Base-by-base conservation (phyloP, 1,140 invertebrate genomes). In the Procambarus virginalis region DNA sequence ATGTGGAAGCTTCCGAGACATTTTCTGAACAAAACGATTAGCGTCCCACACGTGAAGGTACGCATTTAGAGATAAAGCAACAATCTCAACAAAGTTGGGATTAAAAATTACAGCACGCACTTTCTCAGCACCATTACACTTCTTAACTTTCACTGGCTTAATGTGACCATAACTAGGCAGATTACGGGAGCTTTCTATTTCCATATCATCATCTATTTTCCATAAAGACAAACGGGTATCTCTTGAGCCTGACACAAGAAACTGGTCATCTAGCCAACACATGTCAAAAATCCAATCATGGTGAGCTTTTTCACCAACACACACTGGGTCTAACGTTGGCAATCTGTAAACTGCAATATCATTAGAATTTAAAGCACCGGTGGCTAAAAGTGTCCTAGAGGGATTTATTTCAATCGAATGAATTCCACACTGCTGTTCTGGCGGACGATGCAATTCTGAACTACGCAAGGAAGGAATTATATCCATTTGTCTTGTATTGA, bases 261-360 rank as follows among this genome's bases (percentile, higher is more conserved):
- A 98, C 93, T 99, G 97, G 94, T 99, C 98, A 94, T 99, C 98
- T 77, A 99, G 93, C 98, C 98, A 99, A 93, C 97, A 97, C 95
- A 98, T 96, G 93, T 99, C 98, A 94, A 99, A 98, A 73, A 99
- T 97, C 96, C 98, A 98, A 94, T 99, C 98, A 93, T 96, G 96
- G 94, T 99, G 98, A 20, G 97, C 97, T 93, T 94, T 94, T 95
- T 99, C 98, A 6, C 98, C 98, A n/a, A 99, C 96, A 94, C 97
- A 98, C 45, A 99, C 96, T 4, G 98, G 98, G 94, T 99, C 98
- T 85, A 99, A 94, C 2, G 98, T 98, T 49, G 98, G 98, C 92
- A 99, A 94, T 93, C 96, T 96, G 94, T 99, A 99, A 84, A 99
- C 96, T 75, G 98, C 98, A 92, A 99, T 96, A 94, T 99, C 98